A percentile compares a stretch with the other conserved stretches of the same genome.
phyloP scores from a whole-genome alignment of 2,797 vertebrate species.

The Cottoperca gobio region DNA sequence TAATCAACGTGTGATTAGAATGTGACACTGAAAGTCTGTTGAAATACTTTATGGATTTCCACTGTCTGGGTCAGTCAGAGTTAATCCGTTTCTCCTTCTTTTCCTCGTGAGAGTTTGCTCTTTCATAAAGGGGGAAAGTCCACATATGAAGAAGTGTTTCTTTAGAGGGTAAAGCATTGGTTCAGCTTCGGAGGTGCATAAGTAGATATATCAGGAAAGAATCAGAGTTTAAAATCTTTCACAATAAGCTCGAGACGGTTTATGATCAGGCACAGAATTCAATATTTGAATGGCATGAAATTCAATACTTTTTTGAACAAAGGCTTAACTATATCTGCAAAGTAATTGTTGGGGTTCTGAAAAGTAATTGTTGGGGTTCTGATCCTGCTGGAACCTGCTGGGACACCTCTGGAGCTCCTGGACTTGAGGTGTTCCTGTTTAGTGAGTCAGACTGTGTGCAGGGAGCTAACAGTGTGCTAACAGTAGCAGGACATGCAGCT shows the following conservation, averaged over 20 bases:
- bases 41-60: conserved; percentile 21
- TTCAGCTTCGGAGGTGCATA: not conserved
- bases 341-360: not conserved
- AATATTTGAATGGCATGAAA: not conserved
- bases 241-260: not conserved
- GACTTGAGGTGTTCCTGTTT: not conserved
- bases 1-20: conserved; percentile 37
- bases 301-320: not conserved
- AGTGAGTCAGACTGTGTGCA: not conserved
- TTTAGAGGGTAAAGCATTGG: not conserved
- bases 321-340: too few species aligned
- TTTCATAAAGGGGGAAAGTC: conserved; percentile 9
- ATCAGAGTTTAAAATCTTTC: not conserved
- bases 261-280: not conserved
- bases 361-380: too few species aligned
- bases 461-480: not conserved
- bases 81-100: conserved; percentile 5
- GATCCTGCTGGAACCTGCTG: not conserved
- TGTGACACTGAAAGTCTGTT: conserved; percentile 6
- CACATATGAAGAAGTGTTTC: not conserved
- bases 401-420: not conserved
- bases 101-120: not conserved
- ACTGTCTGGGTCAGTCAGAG: conserved; percentile 31
- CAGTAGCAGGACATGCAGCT: not conserved
- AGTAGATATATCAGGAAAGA: not conserved